These are phyloP conservation scores for Atherinosoma microstoma DNA, from an alignment of 2,797 vertebrate species.

Conservation along the genomic window DNA sequence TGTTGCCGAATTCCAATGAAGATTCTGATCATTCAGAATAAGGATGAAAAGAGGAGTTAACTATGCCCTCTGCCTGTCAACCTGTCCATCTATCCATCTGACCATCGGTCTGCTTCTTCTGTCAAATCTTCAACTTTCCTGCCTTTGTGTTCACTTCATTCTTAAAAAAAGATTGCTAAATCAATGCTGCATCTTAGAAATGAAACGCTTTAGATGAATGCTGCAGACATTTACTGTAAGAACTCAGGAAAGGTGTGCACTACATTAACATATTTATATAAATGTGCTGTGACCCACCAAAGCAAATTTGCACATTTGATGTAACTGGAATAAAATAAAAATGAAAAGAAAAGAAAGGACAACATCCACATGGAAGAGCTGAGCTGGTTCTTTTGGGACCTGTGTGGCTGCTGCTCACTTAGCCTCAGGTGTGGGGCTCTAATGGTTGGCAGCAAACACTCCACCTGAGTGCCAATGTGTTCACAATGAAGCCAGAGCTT, in stretches of 20 bases:
- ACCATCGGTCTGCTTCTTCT: constrained; percentile 15
- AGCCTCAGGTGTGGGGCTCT: constrained; percentile 75
- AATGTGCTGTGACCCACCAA: constrained; percentile 1
- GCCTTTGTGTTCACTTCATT: constrained; percentile 39
- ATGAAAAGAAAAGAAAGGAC: constrained; percentile 16
- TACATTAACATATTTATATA: constrained; percentile 15
- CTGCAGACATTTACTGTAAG: constrained; percentile 20
- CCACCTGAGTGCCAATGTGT: constrained; percentile 58
- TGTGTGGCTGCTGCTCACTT: constrained; percentile 65
- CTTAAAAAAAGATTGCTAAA: constrained; percentile 37
- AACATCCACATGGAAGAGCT: constrained; percentile 32
- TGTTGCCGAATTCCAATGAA: constrained; percentile 83
- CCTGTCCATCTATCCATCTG: constrained; percentile 40
- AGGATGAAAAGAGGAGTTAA: constrained; percentile 61
- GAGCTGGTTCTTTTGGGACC: constrained; percentile 51
- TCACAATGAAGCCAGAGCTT: constrained; percentile 58
- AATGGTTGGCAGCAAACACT: constrained; percentile 73
- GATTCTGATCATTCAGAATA: constrained; percentile 68
- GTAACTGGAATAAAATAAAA: neutral
- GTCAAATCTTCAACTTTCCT: constrained; percentile 21
- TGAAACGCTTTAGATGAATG: neutral
- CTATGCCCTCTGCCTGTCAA: constrained; percentile 35
- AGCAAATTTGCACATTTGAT: constrained; percentile 4
- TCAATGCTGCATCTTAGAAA: constrained; percentile 33
- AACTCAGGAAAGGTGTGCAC: constrained; percentile 25